Conservation (phyloP, 2,113 vertebrate genomes). For the Cyphomyrus plagiostoma region DNA sequence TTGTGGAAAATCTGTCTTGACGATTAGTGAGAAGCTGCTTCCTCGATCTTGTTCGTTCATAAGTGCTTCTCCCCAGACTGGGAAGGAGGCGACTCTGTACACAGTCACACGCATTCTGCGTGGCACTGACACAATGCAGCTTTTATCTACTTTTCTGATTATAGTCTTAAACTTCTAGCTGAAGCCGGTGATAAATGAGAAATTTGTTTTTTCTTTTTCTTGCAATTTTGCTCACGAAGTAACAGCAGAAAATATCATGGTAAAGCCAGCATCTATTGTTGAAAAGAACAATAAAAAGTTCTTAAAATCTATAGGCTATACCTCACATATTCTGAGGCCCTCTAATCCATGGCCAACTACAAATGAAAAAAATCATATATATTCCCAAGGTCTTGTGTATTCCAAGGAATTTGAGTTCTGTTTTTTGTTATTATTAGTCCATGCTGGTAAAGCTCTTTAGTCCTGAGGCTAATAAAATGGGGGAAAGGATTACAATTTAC, state of each 20-base stretch:
- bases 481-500: slow-evolving; percentile 65
- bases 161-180: slow-evolving; percentile 16
- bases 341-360: slow-evolving; percentile 65
- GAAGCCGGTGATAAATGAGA: slow-evolving; percentile 18
- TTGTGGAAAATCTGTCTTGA: slow-evolving; percentile 30
- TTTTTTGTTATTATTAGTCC: slow-evolving; percentile 46
- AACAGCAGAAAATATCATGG: slow-evolving; percentile 41
- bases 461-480: slow-evolving; percentile 67
- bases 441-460: slow-evolving; percentile 67
- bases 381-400: slow-evolving; percentile 52
- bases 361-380: slow-evolving; percentile 42
- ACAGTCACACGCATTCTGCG: slow-evolving; percentile 5
- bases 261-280: slow-evolving; percentile 49
- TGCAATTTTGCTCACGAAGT: slow-evolving; percentile 50
- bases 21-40: slow-evolving; percentile 56
- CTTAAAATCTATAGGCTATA: slow-evolving; percentile 69
- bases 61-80: slow-evolving; percentile 36
- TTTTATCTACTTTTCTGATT: slow-evolving; percentile 27
- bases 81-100: slow-evolving; percentile 55
- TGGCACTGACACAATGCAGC: slow-evolving; percentile 13
- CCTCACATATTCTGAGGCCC: slow-evolving; percentile 64
- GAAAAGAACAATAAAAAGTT: slow-evolving; percentile 54
- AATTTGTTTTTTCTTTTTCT: not conserved
- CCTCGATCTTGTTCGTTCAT: slow-evolving; percentile 56
- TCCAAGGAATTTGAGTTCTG: slow-evolving; percentile 57